Percentiles rank a stretch among this genome's conserved stretches.
phyloP scores from a whole-genome alignment of 2,888 invertebrate genomes.

The Nymphalis polychloros region DNA sequence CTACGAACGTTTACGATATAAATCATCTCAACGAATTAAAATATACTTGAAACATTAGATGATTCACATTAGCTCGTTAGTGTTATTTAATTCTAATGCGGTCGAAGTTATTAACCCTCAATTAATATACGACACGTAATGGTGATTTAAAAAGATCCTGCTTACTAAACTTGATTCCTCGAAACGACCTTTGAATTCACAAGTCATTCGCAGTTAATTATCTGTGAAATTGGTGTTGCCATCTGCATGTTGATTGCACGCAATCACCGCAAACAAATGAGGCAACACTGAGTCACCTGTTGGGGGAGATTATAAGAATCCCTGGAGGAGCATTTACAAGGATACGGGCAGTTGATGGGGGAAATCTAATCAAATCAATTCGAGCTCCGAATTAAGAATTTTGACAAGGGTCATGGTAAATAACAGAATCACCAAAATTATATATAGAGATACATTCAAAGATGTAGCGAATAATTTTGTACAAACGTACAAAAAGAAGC shows the following conservation, averaged over 20 bases:
- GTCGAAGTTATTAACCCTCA: background rate
- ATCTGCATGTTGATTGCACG: constrained; percentile 45
- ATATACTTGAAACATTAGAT: background rate
- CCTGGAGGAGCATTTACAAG: constrained; percentile 41
- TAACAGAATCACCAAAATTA: background rate
- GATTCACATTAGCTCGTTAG: constrained; percentile 4
- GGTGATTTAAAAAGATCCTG: constrained; percentile 19
- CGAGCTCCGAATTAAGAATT: constrained; percentile 13
- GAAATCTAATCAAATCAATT: constrained; percentile 41
- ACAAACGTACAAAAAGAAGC: background rate
- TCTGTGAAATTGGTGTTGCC: constrained; percentile 43
- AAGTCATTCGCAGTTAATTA: constrained; percentile 38
- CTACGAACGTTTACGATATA: too few relatives aligned
- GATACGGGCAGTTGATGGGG: constrained; percentile 33
- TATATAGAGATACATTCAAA: background rate
- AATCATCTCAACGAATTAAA: too few relatives aligned
- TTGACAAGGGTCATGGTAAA: constrained; percentile 21
- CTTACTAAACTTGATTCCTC: constrained; percentile 26
- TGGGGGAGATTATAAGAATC: constrained; percentile 55
- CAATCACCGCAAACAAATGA: constrained; percentile 45
- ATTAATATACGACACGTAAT: constrained; percentile 16
- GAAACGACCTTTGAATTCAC: constrained; percentile 29
- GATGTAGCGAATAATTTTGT: background rate
- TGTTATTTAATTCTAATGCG: background rate
- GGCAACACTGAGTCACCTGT: constrained; percentile 40